Percentiles rank a stretch among this genome's conserved stretches.
phyloP scores from a whole-genome alignment of 2,113 vertebrate genomes.

The Pygoscelis antarcticus region DNA sequence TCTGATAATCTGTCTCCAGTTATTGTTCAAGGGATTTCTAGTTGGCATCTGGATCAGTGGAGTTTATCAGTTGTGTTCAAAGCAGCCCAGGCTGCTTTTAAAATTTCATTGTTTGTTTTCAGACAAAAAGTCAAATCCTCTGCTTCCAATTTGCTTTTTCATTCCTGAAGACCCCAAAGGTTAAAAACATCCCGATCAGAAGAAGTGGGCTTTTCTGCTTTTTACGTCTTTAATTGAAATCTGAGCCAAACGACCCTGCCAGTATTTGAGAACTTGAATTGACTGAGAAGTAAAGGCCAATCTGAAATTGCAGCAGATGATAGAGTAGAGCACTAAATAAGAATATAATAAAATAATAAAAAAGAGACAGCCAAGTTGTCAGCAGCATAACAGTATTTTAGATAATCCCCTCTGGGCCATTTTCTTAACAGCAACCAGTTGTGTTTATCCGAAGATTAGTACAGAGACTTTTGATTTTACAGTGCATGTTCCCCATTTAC shows the following conservation, averaged over 20 bases:
- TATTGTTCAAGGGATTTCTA: not conserved
- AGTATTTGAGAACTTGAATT: not conserved
- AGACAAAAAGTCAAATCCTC: not conserved
- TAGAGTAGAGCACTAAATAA: not conserved
- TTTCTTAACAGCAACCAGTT: slow-evolving; percentile 55
- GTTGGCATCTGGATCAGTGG: not conserved
- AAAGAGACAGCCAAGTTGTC: slow-evolving; percentile 52
- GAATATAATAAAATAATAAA: slow-evolving; percentile 15
- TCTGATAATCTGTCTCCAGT: not conserved
- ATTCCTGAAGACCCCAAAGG: not conserved
- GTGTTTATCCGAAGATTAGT: slow-evolving; percentile 42
- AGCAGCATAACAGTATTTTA: slow-evolving; percentile 23
- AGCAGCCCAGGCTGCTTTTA: not conserved
- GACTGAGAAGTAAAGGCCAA: not conserved
- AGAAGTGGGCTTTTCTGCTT: not conserved
- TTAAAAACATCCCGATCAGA: not conserved
- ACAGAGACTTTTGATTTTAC: slow-evolving; percentile 37
- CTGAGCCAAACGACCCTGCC: not conserved
- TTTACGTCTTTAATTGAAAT: not conserved
- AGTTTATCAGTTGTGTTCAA: not conserved
- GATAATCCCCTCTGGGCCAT: slow-evolving; percentile 31
- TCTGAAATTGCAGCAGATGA: slow-evolving; percentile 13
- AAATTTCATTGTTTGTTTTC: not conserved
- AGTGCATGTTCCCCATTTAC: not conserved
- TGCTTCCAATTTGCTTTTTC: not conserved